Evolutionary conservation across 2,888 invertebrate species (phyloP).

Genomic region (Boloria selene): DNA sequence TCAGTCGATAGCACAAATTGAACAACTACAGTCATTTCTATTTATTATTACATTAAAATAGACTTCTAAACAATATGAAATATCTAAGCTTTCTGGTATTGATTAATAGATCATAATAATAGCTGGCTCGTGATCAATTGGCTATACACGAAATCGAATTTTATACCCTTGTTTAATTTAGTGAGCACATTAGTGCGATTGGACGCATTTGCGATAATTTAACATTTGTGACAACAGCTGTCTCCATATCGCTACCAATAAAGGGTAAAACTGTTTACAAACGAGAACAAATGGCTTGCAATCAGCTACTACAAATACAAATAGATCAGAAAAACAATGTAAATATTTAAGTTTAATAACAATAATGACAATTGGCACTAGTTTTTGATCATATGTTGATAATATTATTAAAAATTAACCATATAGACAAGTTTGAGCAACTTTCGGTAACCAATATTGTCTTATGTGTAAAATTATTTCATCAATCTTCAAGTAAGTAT

Average conservation of each 20-base stretch:
- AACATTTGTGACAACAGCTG: conserved; percentile 54
- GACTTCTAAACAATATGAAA: no score
- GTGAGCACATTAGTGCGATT: conserved; percentile 39
- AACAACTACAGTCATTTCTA: no score
- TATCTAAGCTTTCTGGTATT: neutral
- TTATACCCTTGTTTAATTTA: conserved; percentile 7
- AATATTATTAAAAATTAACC: no score
- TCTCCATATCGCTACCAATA: conserved; percentile 45
- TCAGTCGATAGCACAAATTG: no score
- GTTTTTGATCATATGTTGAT: neutral
- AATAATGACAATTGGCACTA: neutral
- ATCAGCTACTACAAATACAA: conserved; percentile 24
- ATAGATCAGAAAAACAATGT: neutral
- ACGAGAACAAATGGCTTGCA: conserved; percentile 40
- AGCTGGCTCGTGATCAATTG: neutral
- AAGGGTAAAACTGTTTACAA: conserved; percentile 46
- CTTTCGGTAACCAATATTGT: no score
- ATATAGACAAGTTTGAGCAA: no score
- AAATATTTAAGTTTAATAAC: neutral
- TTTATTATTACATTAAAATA: no score
- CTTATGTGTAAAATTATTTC: no score
- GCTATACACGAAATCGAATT: neutral
- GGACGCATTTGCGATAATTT: conserved; percentile 49
- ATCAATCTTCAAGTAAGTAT: no score
- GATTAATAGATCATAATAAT: neutral